Base-by-base conservation (phyloP, 2,888 invertebrate species). In the Latrodectus hesperus region DNA sequence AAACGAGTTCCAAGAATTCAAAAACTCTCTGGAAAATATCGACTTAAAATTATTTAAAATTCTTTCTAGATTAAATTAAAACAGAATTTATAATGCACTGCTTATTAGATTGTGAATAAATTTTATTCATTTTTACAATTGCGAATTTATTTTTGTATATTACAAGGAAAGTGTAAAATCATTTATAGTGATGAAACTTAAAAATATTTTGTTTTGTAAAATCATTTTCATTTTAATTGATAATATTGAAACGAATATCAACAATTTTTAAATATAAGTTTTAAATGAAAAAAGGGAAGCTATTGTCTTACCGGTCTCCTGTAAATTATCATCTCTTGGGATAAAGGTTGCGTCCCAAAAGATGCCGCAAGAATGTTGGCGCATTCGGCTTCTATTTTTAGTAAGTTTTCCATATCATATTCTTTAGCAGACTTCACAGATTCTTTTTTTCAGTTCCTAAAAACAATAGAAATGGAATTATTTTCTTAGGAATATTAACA, bases 321-420 rank as follows among this genome's bases (percentile, higher is more conserved):
- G 67, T 86, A 86, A 16, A 76, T 64, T 52, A 86, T 86, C 71
- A 77, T 81, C 49, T 86, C 86, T 26, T 76, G 86, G 0, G 75
- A 52, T 22, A 86, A 16, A 4, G 89, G 85, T 22, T 89, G 86
- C 4, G 81, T 81, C 11, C 81, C 80, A 53, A 86, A 86, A 6
- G 86, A 86, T 0, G 86, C 86, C 4, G 86, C 86, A 0, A 86
- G 71, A 11, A 89, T 89, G 26, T 82, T 89, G n/a, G 89, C 93
- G 91, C 93, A 93, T 89, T 93, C 93, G 87, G 92, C 93, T 87
- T 94, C 94, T 60, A 93, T 93, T 90, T 93, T 93, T 76, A 93
- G 90, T 82, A 93, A 90, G 87, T 91, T 93, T 76, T 93, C 93
- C 4, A 92, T 88, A 74, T 90, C 90, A 70, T 91, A 90, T 51